Conservation (phyloP, 37 sponge, comb jelly and placozoan genomes). For the Dysidea cf. avara region DNA sequence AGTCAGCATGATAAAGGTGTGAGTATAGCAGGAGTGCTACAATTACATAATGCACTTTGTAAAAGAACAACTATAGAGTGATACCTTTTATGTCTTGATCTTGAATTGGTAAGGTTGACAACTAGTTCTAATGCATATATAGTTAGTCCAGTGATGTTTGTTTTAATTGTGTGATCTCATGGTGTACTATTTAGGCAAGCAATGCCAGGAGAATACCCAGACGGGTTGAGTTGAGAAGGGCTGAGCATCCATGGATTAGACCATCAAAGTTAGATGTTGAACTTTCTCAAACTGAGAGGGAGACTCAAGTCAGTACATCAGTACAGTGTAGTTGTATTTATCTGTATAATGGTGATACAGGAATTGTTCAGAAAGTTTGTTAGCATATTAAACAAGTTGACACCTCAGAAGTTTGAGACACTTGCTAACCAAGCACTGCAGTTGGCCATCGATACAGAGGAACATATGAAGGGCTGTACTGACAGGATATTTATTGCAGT, state of each 20-base stretch:
- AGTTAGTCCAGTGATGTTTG: too few relatives aligned
- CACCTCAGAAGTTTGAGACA: constrained; percentile 80
- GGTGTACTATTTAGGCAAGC: too few relatives aligned
- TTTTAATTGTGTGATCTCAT: too few relatives aligned
- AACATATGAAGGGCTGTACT: constrained; percentile 58
- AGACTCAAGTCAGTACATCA: constrained; percentile 36
- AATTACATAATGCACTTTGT: too few relatives aligned
- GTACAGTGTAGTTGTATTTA: constrained; percentile 41
- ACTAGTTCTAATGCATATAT: too few relatives aligned
- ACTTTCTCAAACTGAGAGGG: constrained; percentile 29
- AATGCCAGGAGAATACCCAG: too few relatives aligned
- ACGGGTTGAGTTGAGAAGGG: constrained; percentile 59
- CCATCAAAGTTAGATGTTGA: neutral
- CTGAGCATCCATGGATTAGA: constrained; percentile 68
- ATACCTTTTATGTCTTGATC: too few relatives aligned
- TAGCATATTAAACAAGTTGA: constrained; percentile 80
- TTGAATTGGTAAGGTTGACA: too few relatives aligned
- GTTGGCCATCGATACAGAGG: constrained; percentile 52
- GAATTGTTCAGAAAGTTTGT: neutral
- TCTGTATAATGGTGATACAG: too few relatives aligned
- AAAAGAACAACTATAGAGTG: too few relatives aligned
- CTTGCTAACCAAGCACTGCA: constrained; percentile 63
- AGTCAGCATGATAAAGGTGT: too few relatives aligned
- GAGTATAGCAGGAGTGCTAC: too few relatives aligned
- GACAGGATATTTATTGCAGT: constrained; percentile 82